Evolutionary conservation across 2,113 vertebrate species (phyloP).

Genomic region (Bos indicus): DNA sequence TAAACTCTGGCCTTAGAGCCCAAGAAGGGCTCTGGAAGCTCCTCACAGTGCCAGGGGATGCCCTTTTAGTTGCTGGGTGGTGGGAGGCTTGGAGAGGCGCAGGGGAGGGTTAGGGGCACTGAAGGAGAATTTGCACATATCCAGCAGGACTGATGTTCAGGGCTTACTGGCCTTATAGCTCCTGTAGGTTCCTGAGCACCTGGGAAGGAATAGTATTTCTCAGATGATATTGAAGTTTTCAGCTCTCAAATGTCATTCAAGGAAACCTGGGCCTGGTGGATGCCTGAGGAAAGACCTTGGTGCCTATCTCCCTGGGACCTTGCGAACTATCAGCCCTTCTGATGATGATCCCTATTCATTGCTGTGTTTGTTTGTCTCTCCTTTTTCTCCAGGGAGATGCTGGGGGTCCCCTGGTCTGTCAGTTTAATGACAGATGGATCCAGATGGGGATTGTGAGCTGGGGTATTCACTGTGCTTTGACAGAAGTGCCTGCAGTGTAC

Average conservation of each 20-base stretch:
- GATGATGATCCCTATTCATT: neutral
- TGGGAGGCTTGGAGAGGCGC: neutral
- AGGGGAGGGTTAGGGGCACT: neutral
- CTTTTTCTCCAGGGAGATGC: slow-evolving; percentile 56
- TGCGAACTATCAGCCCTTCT: neutral
- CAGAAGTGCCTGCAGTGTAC: neutral
- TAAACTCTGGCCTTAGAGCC: neutral
- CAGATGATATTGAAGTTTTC: neutral
- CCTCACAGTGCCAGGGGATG: neutral
- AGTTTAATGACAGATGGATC: neutral
- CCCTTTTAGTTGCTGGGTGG: neutral
- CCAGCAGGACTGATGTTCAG: neutral
- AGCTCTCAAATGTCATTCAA: neutral
- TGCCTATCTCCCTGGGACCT: neutral
- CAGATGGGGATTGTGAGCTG: slow-evolving; percentile 61
- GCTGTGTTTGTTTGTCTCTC: neutral
- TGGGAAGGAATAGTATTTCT: neutral
- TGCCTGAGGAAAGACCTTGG: neutral
- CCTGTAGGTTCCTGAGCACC: neutral
- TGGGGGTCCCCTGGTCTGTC: slow-evolving; percentile 57
- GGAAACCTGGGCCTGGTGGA: neutral
- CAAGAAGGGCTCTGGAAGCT: neutral
- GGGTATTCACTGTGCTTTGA: neutral
- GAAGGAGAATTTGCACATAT: neutral
- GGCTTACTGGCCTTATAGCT: neutral